Percentiles rank a stretch among this genome's conserved stretches.
Evolutionary conservation across 2,888 invertebrate species (phyloP).

Genomic region (Malthinus flaveolus): DNA sequence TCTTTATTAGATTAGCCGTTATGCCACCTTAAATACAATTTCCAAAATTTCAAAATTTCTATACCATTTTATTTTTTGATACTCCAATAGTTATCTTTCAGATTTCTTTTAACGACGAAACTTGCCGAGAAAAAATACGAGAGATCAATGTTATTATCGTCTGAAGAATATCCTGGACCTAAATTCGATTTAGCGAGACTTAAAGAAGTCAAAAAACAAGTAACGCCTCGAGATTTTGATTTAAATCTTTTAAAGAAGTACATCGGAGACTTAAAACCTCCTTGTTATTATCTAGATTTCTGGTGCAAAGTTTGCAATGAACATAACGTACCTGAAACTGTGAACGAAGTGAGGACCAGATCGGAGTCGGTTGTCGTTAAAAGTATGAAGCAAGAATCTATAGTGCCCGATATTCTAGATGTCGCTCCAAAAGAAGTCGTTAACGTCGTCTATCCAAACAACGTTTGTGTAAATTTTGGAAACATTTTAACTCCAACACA

Average conservation of each 20-base stretch:
- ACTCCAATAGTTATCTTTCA: conserved; percentile 10
- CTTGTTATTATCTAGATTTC: conserved; percentile 44
- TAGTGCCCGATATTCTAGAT: conserved; percentile 36
- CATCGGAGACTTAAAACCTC: conserved; percentile 24
- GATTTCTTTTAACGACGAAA: conserved; percentile 27
- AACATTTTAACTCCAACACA: conserved; percentile 42
- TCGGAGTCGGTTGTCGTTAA: too few species aligned
- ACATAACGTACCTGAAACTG: conserved; percentile 29
- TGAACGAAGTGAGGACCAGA: too few species aligned
- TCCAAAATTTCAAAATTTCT: too few species aligned
- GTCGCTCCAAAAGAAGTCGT: conserved; percentile 21
- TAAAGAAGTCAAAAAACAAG: conserved; percentile 34
- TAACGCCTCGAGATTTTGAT: conserved; percentile 40
- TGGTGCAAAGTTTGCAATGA: conserved; percentile 41
- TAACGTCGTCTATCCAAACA: conserved; percentile 37
- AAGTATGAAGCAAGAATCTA: conserved; percentile 18
- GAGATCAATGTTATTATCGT: neutral
- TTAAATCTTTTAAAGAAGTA: conserved; percentile 33
- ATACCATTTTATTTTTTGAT: neutral
- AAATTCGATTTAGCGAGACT: conserved; percentile 2
- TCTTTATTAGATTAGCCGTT: too few species aligned
- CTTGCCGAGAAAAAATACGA: conserved; percentile 20
- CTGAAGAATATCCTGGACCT: conserved; percentile 13
- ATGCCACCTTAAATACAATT: too few species aligned
- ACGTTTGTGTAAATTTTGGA: conserved; percentile 36